These are phyloP conservation scores for Clunio marinus DNA, from an alignment of 2,888 invertebrate genomes.

Conservation along the genomic window DNA sequence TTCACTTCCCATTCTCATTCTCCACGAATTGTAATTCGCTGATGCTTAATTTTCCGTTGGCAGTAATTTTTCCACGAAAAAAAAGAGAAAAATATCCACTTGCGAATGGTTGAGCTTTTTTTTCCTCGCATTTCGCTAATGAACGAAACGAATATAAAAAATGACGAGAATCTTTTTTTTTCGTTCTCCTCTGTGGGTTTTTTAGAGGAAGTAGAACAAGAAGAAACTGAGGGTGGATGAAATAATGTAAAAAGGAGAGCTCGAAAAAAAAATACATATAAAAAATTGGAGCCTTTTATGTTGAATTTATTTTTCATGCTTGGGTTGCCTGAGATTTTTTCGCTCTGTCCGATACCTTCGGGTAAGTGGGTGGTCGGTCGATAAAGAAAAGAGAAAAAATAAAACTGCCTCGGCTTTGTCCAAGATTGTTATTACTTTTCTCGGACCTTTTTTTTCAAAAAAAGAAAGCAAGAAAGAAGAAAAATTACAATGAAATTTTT, in stretches of 20 bases:
- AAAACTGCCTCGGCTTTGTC: constrained; percentile 10
- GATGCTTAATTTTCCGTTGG: too few species aligned
- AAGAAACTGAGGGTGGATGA: too few species aligned
- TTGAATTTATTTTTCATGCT: constrained; percentile 38
- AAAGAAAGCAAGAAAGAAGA: too few species aligned
- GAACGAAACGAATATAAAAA: constrained; percentile 34
- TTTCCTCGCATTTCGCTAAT: constrained; percentile 23
- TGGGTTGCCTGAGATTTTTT: neutral
- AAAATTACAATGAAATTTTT: constrained; percentile 23
- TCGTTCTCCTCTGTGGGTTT: constrained; percentile 18
- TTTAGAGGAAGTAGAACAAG: neutral
- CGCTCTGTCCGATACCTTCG: neutral
- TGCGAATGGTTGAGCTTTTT: too few species aligned
- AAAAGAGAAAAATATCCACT: too few species aligned
- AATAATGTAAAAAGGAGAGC: neutral
- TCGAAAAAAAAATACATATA: constrained; percentile 18
- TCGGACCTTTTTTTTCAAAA: constrained; percentile 34
- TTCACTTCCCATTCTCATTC: too few species aligned
- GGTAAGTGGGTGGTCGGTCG: neutral
- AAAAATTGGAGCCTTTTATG: constrained; percentile 36
- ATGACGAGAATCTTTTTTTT: constrained; percentile 32
- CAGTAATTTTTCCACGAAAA: too few species aligned
- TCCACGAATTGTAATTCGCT: too few species aligned
- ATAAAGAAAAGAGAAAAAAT: neutral
- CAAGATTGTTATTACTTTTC: constrained; percentile 22